Evolutionary conservation across 1,140 invertebrate genomes (phyloP).

Genomic region (Calycopis cecrops): DNA sequence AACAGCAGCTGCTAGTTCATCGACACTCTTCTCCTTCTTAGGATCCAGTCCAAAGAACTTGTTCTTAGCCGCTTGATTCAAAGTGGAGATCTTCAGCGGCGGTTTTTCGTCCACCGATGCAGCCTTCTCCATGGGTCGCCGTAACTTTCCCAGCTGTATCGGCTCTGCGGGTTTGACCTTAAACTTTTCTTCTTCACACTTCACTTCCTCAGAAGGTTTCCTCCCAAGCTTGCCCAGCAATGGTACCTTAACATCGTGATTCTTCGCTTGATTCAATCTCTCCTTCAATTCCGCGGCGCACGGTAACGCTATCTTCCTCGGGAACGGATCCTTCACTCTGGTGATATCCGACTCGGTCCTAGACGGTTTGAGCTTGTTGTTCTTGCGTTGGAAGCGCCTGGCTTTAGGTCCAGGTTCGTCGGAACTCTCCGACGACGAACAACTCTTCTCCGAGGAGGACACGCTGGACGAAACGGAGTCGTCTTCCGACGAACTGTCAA

Average conservation of each 20-base stretch:
- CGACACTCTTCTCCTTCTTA: conserved; percentile 57
- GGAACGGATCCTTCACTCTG: conserved; percentile 39
- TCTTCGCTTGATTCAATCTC: conserved; percentile 51
- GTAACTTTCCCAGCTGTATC: conserved; percentile 55
- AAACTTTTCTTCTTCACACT: conserved; percentile 51
- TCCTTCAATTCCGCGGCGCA: conserved; percentile 59
- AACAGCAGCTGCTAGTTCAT: conserved; percentile 58
- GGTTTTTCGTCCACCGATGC: conserved; percentile 39
- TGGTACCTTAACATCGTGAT: conserved; percentile 47
- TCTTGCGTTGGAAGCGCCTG: conserved; percentile 54
- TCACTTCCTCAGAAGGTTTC: conserved; percentile 49
- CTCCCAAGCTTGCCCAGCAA: conserved; percentile 52
- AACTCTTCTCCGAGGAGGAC: conserved; percentile 68
- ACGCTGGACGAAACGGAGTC: conserved; percentile 62
- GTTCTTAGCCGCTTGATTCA: conserved; percentile 62
- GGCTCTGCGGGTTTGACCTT: conserved; percentile 54
- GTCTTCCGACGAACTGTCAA: conserved; percentile 72
- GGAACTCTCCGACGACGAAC: conserved; percentile 67
- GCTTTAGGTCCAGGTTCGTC: conserved; percentile 59
- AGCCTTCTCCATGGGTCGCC: conserved; percentile 45
- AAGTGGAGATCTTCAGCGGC: conserved; percentile 48
- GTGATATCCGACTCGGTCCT: conserved; percentile 65
- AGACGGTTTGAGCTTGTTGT: conserved; percentile 64
- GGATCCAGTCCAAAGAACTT: conserved; percentile 61
- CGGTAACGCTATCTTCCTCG: conserved; percentile 47